These are phyloP conservation scores for Characodon lateralis DNA, from an alignment of 2,797 vertebrate genomes.

Conservation along the genomic window DNA sequence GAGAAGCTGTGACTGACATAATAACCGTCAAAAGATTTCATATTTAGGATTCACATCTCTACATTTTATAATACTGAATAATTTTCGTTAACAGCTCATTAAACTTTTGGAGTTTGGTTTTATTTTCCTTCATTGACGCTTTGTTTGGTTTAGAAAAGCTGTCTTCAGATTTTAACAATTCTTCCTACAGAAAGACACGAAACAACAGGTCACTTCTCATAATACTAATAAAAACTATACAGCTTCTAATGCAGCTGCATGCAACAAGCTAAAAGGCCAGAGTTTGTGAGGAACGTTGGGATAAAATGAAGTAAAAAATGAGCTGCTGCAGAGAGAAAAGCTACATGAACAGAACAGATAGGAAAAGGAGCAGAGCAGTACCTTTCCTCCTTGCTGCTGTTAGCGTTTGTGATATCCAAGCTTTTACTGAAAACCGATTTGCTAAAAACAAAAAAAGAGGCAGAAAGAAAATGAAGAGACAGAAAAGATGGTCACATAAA, in stretches of 20 bases:
- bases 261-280: not conserved
- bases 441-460: slow-evolving; percentile 78
- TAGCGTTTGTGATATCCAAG: slow-evolving; percentile 99
- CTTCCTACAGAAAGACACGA: not conserved
- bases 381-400: slow-evolving; percentile 98
- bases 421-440: slow-evolving; percentile 99
- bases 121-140: not conserved
- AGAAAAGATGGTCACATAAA: slow-evolving; percentile 62
- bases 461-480: slow-evolving; percentile 57
- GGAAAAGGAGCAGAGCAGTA: slow-evolving; percentile 83
- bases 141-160: not conserved
- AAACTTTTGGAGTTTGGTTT: not conserved
- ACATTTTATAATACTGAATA: not conserved
- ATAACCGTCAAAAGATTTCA: too few species aligned
- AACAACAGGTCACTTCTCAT: not conserved
- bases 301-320: not conserved
- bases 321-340: not conserved
- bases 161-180: not conserved
- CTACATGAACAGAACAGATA: not conserved
- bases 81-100: not conserved
- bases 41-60: not conserved
- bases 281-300: not conserved
- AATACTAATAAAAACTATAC: not conserved
- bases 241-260: not conserved
- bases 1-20: too few species aligned